Conservation (phyloP, 2,888 invertebrate species). For the Melitaea athalia region DNA sequence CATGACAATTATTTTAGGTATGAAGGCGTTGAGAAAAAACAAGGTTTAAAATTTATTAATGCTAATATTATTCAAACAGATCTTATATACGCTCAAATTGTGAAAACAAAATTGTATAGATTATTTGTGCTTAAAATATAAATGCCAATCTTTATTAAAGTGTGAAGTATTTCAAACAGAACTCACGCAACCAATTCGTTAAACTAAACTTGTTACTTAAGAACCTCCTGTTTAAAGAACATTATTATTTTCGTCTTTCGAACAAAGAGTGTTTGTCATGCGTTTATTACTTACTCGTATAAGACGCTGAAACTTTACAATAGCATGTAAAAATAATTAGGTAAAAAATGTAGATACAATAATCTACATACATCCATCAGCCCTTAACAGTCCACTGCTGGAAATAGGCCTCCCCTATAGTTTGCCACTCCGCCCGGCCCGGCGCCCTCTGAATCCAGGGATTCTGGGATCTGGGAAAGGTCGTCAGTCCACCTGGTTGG, state of each 20-base stretch:
- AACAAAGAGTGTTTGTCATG: conserved; percentile 17
- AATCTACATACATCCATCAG: too few relatives aligned
- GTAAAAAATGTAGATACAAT: background rate
- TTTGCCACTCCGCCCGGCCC: too few relatives aligned
- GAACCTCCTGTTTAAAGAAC: conserved; percentile 13
- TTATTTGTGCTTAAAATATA: background rate
- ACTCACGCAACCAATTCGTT: background rate
- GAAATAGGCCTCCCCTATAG: too few relatives aligned
- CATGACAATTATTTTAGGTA: background rate
- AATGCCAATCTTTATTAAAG: conserved; percentile 22
- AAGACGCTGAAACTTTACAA: conserved; percentile 6
- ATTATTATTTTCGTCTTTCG: conserved; percentile 5
- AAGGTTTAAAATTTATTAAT: background rate
- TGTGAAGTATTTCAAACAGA: conserved; percentile 22
- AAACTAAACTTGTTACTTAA: background rate
- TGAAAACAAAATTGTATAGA: conserved; percentile 6
- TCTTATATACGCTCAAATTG: background rate
- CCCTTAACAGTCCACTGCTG: too few relatives aligned
- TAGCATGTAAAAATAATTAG: conserved; percentile 24
- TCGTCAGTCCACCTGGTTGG: too few relatives aligned
- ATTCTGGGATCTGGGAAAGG: too few relatives aligned
- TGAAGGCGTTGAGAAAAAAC: background rate
- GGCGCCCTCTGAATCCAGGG: too few relatives aligned
- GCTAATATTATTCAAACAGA: background rate
- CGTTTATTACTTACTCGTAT: conserved; percentile 7